Base-by-base conservation (phyloP, 2,888 invertebrate genomes). In the Limulus polyphemus region DNA sequence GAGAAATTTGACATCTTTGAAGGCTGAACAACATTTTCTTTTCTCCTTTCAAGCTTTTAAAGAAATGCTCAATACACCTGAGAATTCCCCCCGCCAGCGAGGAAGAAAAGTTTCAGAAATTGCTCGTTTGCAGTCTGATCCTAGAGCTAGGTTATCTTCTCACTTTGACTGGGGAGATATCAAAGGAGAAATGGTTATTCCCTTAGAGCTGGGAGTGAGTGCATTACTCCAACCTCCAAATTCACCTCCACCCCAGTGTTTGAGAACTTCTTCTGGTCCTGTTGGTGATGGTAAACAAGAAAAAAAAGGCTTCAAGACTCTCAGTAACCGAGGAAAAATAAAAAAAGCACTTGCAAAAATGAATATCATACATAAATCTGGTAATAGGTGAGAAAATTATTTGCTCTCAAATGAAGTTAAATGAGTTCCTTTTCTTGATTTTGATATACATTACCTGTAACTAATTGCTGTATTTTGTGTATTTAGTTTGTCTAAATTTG, bases 281-380 rank as follows among this genome's bases (percentile, higher is more conserved):
- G 62, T 56, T 48, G 63, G 77, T 65, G 79, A 79, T 68, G 75
- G 77, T 55, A 75, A 76, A 54, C 79, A 72, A 71, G 76, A 61
- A 66, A 76, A 64, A 71, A 78, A 72, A 84, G 74, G 74, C 2
- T 92, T 91, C 73, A 91, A 91, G 89, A 92, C 92, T 47, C 80
- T 90, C 64, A 91, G 89, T 2, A 88, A 91, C 59, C 90, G 90
- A 73, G 83, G 87, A 69, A 82, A 88, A 71, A 78, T 93, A 71
- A 89, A 92, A 83, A 92, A 91, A 76, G 85, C 93, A 73, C 81
- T 90, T 71, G 88, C 88, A 72, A 90, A 88, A 80, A 88, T 88
- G 77, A 84, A 84, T 69, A 85, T 88, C 67, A 81, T 75, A 61
- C 71, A 73, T 47, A 74, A 74, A 65, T 73, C 64, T 51, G 59